phyloP scores from a whole-genome alignment of 2,888 invertebrate genomes.

The Sinelater perroti region DNA sequence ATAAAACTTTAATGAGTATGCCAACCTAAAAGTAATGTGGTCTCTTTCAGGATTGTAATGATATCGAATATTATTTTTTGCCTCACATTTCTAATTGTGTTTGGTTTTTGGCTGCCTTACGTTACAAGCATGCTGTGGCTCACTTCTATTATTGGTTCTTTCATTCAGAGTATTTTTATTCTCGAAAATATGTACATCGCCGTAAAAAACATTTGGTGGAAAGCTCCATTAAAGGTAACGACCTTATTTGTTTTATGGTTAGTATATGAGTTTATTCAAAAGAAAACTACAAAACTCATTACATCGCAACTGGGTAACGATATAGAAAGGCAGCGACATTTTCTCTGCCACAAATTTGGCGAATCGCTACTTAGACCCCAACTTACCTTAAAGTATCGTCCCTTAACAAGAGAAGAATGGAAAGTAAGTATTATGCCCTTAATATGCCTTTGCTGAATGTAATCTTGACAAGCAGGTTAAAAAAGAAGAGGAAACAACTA shows the following conservation, averaged over 20 bases:
- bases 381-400: conserved; percentile 27
- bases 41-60: conserved; percentile 31
- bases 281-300: too few species aligned
- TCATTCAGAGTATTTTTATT: conserved; percentile 38
- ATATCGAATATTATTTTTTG: conserved; percentile 20
- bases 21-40: too few species aligned
- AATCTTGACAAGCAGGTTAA: conserved; percentile 13
- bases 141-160: conserved; percentile 27
- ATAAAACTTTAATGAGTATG: too few species aligned
- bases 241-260: too few species aligned
- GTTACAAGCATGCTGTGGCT: conserved; percentile 34
- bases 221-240: too few species aligned
- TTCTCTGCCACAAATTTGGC: conserved; percentile 19
- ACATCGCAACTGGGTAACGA: conserved; percentile 21
- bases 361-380: conserved; percentile 21
- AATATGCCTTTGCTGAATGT: not conserved
- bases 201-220: too few species aligned
- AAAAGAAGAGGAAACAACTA: conserved; percentile 14
- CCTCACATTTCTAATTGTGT: conserved; percentile 33
- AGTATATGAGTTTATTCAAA: too few species aligned
- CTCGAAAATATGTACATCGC: conserved; percentile 36
- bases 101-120: conserved; percentile 39
- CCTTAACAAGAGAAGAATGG: conserved; percentile 25
- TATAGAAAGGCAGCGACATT: conserved; percentile 30
- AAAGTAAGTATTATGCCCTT: conserved; percentile 11